Evolutionary conservation across 2,888 invertebrate species (phyloP), one percentile per base, ranked within the genome.

Genomic region (Thereva unica): DNA sequence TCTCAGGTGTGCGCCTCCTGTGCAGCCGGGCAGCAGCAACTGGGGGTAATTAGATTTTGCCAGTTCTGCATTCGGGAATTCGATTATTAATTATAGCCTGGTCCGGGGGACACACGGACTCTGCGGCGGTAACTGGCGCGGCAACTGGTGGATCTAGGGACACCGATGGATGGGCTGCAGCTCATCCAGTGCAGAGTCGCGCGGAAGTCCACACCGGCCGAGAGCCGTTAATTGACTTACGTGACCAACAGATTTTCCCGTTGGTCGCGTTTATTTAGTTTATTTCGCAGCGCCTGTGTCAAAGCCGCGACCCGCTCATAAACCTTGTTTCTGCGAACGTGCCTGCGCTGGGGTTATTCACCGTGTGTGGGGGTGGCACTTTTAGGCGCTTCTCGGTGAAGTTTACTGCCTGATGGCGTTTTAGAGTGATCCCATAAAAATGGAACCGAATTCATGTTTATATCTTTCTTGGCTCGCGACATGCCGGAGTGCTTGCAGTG

Each of bases 241-340:
- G 63, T 64, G 63, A 64, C 63, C 63, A 64, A 64, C 63, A 64
- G 50, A 53, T 53, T 52, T 64, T 64, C 53, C 63, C 63, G 63
- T 64, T 64, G 34, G 37, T 40, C 41, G 41, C 40, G 12, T 10
- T 53, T 38, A 38, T 53, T 38, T 23, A 23, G 23, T 23, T 23
- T 23, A 23, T 23, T 23, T 23, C 23, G 1, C 23, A 23, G 23
- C 23, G 23, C 23, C 23, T 23, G 23, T 23, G 23, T 23, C 23
- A 23, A 23, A 23, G 2, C 23, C 23, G 23, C 23, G 23, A 23
- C 23, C 23, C 23, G 23, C 23, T 23, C 23, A 23, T 23, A 23
- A 23, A 23, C 23, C 23, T 23, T 23, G 23, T 23, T 23, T 23
- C 23, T 23, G 23, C 23, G 23, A 23, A 23, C 23, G 23, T 23